A percentile compares a stretch with the other conserved stretches of the same genome.
Conservation (phyloP, 2,797 vertebrate species). For the Somateria mollissima region DNA sequence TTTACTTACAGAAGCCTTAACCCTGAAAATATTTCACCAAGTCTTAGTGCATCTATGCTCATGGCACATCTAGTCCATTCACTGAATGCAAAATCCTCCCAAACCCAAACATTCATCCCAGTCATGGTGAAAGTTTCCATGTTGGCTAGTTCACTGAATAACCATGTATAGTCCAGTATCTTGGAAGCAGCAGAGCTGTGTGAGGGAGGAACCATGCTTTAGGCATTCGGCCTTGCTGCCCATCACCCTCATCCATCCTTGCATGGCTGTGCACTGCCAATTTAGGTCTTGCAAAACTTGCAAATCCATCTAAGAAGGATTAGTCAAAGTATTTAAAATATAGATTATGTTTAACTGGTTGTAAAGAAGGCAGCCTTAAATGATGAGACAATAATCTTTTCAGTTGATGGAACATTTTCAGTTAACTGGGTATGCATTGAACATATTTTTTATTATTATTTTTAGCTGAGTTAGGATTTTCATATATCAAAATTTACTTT, state of each 20-base stretch:
- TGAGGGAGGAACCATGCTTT: no score
- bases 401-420: not conserved
- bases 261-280: no score
- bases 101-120: not conserved
- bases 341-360: not conserved
- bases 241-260: not conserved
- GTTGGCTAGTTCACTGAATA: not conserved
- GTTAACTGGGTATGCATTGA: not conserved
- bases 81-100: not conserved
- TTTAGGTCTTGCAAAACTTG: no score
- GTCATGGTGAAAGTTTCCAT: not conserved
- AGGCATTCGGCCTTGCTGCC: not conserved
- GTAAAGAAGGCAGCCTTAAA: not conserved
- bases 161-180: rapidly evolving
- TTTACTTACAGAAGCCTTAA: not conserved
- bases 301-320: not conserved
- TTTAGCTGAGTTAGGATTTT: not conserved
- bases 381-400: not conserved
- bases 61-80: not conserved
- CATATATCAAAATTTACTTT: not conserved
- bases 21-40: not conserved
- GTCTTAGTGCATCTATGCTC: not conserved
- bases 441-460: no score
- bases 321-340: not conserved
- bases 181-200: not conserved